A percentile compares a stretch with the other conserved stretches of the same genome.
Evolutionary conservation across 2,888 invertebrate species (phyloP).

Genomic region (Acrocera orbiculus): DNA sequence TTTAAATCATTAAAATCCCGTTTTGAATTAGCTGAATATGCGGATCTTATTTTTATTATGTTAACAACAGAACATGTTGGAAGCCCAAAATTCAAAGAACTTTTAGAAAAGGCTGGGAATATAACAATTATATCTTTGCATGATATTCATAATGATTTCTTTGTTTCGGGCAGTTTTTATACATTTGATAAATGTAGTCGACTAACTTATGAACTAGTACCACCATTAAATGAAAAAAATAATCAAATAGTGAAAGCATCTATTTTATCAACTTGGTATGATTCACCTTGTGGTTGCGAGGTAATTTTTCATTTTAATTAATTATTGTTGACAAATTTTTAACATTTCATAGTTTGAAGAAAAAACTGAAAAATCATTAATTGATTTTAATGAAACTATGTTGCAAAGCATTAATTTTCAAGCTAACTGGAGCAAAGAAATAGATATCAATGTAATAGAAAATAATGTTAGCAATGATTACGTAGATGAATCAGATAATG

Average conservation of each 20-base stretch:
- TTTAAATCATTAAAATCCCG: conserved; percentile 8
- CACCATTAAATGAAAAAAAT: conserved; percentile 9
- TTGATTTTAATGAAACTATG: not conserved
- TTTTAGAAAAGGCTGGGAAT: conserved; percentile 6
- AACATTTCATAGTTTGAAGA: conserved; percentile 1
- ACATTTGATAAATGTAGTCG: conserved; percentile 12
- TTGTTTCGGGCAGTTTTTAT: conserved; percentile 8
- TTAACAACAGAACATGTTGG: conserved; percentile 5
- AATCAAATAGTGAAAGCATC: conserved; percentile 11
- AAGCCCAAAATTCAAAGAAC: conserved; percentile 4
- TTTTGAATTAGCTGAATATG: conserved; percentile 8
- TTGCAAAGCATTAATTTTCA: not conserved
- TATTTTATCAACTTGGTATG: conserved; percentile 12
- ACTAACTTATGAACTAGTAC: conserved; percentile 10
- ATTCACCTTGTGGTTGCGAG: conserved; percentile 11
- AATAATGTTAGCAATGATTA: not conserved
- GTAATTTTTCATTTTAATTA: not conserved
- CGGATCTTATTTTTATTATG: conserved; percentile 6
- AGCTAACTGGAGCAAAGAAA: not conserved
- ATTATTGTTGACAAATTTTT: not conserved
- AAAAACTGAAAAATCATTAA: not conserved
- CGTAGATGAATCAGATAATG: not conserved
- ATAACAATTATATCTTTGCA: conserved; percentile 7
- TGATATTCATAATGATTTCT: conserved; percentile 8
- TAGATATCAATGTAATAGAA: not conserved